Base-by-base conservation (phyloP, 2,797 vertebrate genomes). In the Lagocephalus sceleratus region DNA sequence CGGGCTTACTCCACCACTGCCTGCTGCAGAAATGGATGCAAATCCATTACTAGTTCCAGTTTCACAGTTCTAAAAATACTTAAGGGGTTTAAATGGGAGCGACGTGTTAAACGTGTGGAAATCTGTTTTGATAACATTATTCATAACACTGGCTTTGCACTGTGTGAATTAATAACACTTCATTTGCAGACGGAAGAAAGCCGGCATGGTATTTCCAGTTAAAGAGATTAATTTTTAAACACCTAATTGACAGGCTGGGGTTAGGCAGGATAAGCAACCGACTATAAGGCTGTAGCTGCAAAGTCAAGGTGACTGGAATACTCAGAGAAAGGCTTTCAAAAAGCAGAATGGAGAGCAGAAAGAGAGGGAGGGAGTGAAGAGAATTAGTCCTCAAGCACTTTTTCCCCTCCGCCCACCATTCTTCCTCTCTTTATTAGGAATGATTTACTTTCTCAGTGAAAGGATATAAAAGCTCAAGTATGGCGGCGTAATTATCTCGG, bases 141-240 rank as follows among this genome's bases (percentile, higher is more conserved):
- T 92, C 89, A 89, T 87, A 88, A 90, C 87, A 82, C 82, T 88
- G 85, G 87, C 90, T 91, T 90, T 90, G 85, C 85, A 57, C 90
- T 69, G 89, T 77, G 89, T 79, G 89, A 92, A 92, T 92, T 91
- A 92, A 92, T 92, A 92, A 92, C 91, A 90, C 91, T 91, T 91
- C 89, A 91, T 92, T 92, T 92, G 85, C 89, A 91, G 90, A 91
- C 76, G 76, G 90, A 89, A 89, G 85, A 90, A 90, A 90, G 90
- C 89, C 66, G 88, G 88, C 89, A 82, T 89, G 90, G 88, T 89
- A 87, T 92, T 91, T 92, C 87, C 89, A 91, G 91, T 90, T 92
- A 92, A 92, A 92, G 91, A 92, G 91, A 92, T 92, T 91, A 91
- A 92, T 92, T 92, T 92, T 92, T 91, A 92, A 92, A 92, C 90